A percentile compares a stretch with the other conserved stretches of the same genome.
phyloP scores from a whole-genome alignment of 2,888 invertebrate genomes.

The Lacanobia wlatinum region DNA sequence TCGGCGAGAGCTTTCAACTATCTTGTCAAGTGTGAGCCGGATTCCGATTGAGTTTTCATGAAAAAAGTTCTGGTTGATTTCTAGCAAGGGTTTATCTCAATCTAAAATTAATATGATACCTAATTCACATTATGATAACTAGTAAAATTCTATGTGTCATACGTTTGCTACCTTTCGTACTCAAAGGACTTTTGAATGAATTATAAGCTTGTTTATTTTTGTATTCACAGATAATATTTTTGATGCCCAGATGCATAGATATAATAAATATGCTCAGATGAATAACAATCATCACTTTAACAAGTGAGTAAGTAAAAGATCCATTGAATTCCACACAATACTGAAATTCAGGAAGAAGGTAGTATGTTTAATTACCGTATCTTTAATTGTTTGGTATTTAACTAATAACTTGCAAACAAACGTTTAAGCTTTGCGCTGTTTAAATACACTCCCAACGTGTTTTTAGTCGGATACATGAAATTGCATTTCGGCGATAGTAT shows the following conservation, averaged over 20 bases:
- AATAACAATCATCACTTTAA: not conserved
- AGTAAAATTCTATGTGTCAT: no score
- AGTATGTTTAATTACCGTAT: no score
- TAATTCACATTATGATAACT: no score
- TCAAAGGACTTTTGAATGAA: not conserved
- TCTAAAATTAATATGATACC: no score
- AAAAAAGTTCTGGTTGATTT: no score
- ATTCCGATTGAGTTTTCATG: slow-evolving; percentile 2
- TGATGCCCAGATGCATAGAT: not conserved
- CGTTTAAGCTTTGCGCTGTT: not conserved
- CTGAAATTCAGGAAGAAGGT: not conserved
- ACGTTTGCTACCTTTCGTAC: not conserved
- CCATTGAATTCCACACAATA: not conserved
- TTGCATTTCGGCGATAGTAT: slow-evolving; percentile 40
- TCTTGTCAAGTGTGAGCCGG: slow-evolving; percentile 21
- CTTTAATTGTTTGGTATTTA: not conserved
- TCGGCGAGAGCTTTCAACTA: slow-evolving; percentile 45
- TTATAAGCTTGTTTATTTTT: not conserved
- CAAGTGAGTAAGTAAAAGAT: not conserved
- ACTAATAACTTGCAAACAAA: not conserved
- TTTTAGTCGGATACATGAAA: slow-evolving; percentile 6
- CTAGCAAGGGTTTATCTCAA: no score
- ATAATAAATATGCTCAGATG: no score
- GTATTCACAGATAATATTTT: not conserved
- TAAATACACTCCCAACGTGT: not conserved